Conservation (phyloP, 2,888 invertebrate species). For the Apamea anceps region DNA sequence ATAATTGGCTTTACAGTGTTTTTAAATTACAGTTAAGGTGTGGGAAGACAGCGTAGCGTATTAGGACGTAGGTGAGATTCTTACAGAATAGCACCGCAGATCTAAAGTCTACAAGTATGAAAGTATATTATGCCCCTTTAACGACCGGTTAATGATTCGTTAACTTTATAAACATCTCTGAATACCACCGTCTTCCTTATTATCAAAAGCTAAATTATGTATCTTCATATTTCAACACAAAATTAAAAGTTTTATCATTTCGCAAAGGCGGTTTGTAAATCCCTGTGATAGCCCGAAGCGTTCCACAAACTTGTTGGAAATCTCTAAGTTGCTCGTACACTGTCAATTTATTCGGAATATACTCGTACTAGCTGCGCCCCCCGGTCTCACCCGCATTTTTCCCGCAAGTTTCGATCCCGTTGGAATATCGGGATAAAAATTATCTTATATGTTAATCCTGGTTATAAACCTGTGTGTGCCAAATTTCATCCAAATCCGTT, state of each 20-base stretch:
- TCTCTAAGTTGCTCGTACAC: conserved; percentile 35
- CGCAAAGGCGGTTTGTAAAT: conserved; percentile 20
- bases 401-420: no score
- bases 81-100: no score
- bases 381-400: no score
- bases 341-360: conserved; percentile 46
- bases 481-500: no score
- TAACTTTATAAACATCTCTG: not conserved
- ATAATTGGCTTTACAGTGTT: no score
- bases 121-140: not conserved
- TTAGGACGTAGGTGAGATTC: no score
- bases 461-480: no score
- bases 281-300: conserved; percentile 36
- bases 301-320: conserved; percentile 25
- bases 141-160: not conserved
- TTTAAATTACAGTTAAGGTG: no score
- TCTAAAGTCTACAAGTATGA: no score
- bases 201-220: conserved; percentile 26
- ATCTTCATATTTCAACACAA: conserved; percentile 38
- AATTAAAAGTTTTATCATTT: conserved; percentile 60
- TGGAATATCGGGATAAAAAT: no score
- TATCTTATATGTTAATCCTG: no score
- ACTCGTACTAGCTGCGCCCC: not conserved
- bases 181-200: not conserved
- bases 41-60: no score